Percentiles rank a stretch among this genome's conserved stretches.
phyloP scores from a whole-genome alignment of 2,888 invertebrate species.

The Melanostoma scalare region DNA sequence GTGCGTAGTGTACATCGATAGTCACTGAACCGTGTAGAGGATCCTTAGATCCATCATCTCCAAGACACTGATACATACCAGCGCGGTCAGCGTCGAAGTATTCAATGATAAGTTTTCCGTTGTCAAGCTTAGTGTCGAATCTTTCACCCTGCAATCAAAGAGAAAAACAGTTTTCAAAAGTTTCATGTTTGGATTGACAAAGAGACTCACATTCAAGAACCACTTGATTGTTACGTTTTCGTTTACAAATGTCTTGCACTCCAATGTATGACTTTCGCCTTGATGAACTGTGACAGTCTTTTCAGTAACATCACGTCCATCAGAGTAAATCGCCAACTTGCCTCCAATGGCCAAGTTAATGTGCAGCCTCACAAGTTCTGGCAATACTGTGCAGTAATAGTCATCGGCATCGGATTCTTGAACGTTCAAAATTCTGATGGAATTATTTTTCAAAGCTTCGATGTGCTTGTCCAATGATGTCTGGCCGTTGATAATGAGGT shows the following conservation, averaged over 20 bases:
- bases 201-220: constrained; percentile 78
- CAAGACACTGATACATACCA: constrained; percentile 80
- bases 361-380: constrained; percentile 76
- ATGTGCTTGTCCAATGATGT: constrained; percentile 74
- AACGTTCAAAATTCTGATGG: constrained; percentile 76
- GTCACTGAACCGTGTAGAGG: constrained; percentile 78
- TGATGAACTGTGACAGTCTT: constrained; percentile 79
- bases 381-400: constrained; percentile 78
- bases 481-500: constrained; percentile 76
- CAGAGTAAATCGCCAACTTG: constrained; percentile 77
- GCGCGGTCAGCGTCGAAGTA: constrained; percentile 77
- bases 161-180: neutral
- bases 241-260: constrained; percentile 77
- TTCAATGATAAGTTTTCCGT: constrained; percentile 76
- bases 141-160: constrained; percentile 76
- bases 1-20: constrained; percentile 78
- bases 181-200: neutral
- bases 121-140: constrained; percentile 70
- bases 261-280: constrained; percentile 78
- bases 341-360: constrained; percentile 76
- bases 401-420: constrained; percentile 76
- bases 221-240: constrained; percentile 77
- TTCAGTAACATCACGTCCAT: constrained; percentile 79
- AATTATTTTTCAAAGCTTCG: constrained; percentile 77
- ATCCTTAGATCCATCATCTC: constrained; percentile 77